Conservation (phyloP, 2,888 invertebrate species). For the Ecliptopera silaceata region DNA sequence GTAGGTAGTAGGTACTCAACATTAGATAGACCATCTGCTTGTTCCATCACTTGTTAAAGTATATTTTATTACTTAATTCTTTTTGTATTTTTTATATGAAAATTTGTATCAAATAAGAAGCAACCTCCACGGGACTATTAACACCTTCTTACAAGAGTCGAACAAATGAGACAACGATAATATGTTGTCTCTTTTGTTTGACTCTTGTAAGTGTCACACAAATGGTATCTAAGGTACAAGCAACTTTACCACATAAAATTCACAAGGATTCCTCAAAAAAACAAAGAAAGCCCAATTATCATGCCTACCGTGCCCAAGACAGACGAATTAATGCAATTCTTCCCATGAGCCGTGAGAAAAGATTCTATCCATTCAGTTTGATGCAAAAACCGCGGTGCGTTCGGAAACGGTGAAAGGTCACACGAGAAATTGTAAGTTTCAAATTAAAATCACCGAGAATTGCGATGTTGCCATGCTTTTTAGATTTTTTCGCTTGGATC, state of each 20-base stretch:
- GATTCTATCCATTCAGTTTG: slow-evolving; percentile 76
- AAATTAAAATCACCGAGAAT: slow-evolving; percentile 48
- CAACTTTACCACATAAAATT: neutral
- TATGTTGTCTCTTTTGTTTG: neutral
- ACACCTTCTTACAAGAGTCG: no score
- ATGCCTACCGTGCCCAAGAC: slow-evolving; percentile 19
- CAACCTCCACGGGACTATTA: no score
- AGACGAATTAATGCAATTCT: slow-evolving; percentile 51
- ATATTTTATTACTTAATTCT: no score
- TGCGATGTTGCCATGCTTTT: slow-evolving; percentile 9
- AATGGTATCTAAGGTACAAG: neutral
- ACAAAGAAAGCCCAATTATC: slow-evolving; percentile 29
- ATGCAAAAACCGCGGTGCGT: slow-evolving; percentile 61
- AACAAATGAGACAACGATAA: no score
- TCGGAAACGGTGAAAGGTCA: slow-evolving; percentile 70
- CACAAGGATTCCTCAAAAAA: slow-evolving; percentile 24
- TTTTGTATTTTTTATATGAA: no score
- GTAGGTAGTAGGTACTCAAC: no score
- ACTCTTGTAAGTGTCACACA: neutral
- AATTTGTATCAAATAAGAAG: no score
- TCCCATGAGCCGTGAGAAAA: slow-evolving; percentile 78
- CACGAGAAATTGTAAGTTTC: slow-evolving; percentile 66
- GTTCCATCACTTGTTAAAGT: no score
- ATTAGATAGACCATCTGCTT: no score
- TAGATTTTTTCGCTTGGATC: neutral